Base-by-base conservation (phyloP, 2,113 vertebrate genomes). In the Ciconia maguari region DNA sequence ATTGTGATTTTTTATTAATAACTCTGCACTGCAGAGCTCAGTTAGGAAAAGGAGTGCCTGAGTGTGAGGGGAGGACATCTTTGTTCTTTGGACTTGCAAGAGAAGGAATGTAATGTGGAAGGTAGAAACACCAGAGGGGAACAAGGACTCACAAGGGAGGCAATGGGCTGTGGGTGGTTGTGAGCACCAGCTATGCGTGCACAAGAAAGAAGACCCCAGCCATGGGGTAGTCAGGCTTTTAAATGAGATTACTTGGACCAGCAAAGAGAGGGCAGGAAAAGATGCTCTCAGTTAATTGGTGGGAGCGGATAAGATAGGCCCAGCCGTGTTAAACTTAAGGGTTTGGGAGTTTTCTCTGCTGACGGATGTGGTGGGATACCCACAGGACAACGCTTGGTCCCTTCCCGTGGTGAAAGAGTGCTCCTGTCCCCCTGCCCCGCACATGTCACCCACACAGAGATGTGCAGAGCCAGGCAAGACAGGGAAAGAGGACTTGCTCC, bases 1-100 rank as follows among this genome's bases (percentile, higher is more conserved):
- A 26, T 34, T 83, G 93, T 93, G 95, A 93, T 94, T 96, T 95
- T 94, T 95, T 97, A 97, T 96, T 96, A 96, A 96, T 93, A 94
- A 89, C 87, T 77, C 93, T 95, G 96, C 96, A 92, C 91, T 94
- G 97, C 93, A 86, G 96, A 97, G 85, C 87, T 95, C 82, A 75
- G 70, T 51, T 66, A 60, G 79, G 46, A 74, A 74, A 58, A 85
- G 78, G 71, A 87, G 57, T 4, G 16, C 76, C 89, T 61, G 44
- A 71, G 64, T 42, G 71, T 2, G 24, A 78, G 78, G 87, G 85
- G 75, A 80, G 68, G 64, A 88, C 77, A 69, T 87, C 93, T 84
- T 87, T 96, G 81, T 84, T 91, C 91, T 87, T 57, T 36, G 94
- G 83, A 54, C 84, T 82, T 72, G 48, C 72, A 46, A 46, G 55